Evolutionary conservation across 2,113 vertebrate genomes (phyloP).

Genomic region (Dissostichus mawsoni): DNA sequence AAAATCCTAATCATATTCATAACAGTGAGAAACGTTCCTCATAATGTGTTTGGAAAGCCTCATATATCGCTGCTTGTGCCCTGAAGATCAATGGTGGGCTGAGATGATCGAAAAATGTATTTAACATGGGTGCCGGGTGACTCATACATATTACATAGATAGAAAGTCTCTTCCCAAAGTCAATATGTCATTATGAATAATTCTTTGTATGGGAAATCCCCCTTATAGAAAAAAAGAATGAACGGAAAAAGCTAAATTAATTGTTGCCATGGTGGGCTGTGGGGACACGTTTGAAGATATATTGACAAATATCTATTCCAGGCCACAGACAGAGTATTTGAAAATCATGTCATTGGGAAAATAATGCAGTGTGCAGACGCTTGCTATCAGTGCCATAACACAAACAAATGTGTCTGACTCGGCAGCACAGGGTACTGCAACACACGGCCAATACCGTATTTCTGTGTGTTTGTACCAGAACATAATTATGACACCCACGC

Average conservation of each 20-base stretch:
- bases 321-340: conserved; percentile 32
- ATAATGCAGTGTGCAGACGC: conserved; percentile 40
- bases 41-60: conserved; percentile 27
- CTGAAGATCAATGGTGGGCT: conserved; percentile 30
- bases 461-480: conserved; percentile 65
- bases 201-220: conserved; percentile 38
- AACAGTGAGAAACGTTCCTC: conserved; percentile 18
- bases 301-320: conserved; percentile 39
- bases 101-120: conserved; percentile 59
- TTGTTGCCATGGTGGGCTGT: conserved; percentile 9
- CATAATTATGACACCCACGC: conserved; percentile 81
- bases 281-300: conserved; percentile 25
- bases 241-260: conserved; percentile 41
- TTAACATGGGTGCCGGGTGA: conserved; percentile 54
- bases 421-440: conserved; percentile 23
- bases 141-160: conserved; percentile 63
- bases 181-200: conserved; percentile 62
- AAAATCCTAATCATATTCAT: conserved; percentile 15
- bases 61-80: conserved; percentile 13
- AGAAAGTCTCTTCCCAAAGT: conserved; percentile 52
- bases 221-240: conserved; percentile 21
- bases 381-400: conserved; percentile 46
- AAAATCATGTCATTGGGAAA: conserved; percentile 44
- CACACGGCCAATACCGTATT: conserved; percentile 57
- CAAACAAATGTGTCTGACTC: conserved; percentile 56